Evolutionary conservation across 2,113 vertebrate genomes (phyloP).

Genomic region (Ailuropoda melanoleuca): DNA sequence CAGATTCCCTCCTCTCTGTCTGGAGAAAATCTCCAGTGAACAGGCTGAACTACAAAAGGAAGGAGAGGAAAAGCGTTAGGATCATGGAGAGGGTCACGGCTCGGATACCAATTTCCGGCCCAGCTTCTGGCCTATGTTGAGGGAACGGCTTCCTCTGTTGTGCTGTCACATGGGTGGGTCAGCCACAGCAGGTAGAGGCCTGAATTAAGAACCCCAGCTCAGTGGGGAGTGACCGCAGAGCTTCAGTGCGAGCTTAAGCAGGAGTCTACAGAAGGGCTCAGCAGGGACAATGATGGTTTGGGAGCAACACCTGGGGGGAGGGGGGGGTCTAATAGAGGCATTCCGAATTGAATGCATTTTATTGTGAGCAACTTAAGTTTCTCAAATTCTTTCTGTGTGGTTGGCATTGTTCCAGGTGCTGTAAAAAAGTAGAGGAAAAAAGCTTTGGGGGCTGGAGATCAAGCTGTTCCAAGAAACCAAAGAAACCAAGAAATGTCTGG

Average conservation of each 20-base stretch:
- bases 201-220: background rate
- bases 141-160: background rate
- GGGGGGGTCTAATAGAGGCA: background rate
- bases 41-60: background rate
- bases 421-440: background rate
- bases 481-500: background rate
- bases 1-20: background rate
- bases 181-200: background rate
- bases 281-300: background rate
- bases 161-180: background rate
- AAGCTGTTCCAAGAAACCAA: background rate
- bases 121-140: background rate
- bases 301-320: background rate
- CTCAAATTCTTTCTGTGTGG: background rate
- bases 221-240: background rate
- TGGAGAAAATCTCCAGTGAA: background rate
- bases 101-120: background rate
- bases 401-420: constrained; percentile 40
- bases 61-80: background rate
- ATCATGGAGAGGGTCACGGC: background rate
- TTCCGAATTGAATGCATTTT: constrained; percentile 2
- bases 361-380: background rate
- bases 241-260: background rate
- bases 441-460: background rate
- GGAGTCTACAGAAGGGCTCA: background rate